A percentile compares a stretch with the other conserved stretches of the same genome.
Evolutionary conservation across 2,113 vertebrate species (phyloP).

Genomic region (Barbus barbus): DNA sequence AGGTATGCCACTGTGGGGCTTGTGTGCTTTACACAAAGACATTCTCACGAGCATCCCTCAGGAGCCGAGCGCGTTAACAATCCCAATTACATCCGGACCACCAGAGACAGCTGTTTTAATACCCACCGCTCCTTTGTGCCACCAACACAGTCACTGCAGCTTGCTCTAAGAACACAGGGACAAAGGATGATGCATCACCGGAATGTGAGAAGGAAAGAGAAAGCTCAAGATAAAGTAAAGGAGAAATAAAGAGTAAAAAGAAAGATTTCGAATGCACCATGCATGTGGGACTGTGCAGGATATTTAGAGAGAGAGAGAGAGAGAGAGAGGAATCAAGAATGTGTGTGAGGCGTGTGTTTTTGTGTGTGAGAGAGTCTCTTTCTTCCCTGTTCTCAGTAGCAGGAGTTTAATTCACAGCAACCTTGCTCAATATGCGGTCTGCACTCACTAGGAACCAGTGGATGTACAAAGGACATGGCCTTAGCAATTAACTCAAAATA

Average conservation of each 20-base stretch:
- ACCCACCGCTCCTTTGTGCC: conserved; percentile 73
- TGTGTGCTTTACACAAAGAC: conserved; percentile 80
- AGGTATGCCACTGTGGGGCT: conserved; percentile 69
- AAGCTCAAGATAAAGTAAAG: conserved; percentile 50
- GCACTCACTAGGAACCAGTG: conserved; percentile 58
- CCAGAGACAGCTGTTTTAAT: conserved; percentile 83
- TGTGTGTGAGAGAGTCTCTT: conserved; percentile 41
- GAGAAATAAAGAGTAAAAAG: conserved; percentile 21
- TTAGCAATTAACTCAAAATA: conserved; percentile 64
- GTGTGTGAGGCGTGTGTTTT: conserved; percentile 40
- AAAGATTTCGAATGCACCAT: conserved; percentile 7
- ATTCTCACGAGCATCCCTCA: conserved; percentile 71
- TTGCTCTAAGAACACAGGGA: conserved; percentile 59
- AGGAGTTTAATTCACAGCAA: conserved; percentile 69
- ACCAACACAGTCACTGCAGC: conserved; percentile 68
- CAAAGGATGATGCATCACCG: conserved; percentile 39
- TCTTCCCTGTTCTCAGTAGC: conserved; percentile 66
- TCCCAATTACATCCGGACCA: conserved; percentile 81
- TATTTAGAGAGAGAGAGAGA: conserved; percentile 43
- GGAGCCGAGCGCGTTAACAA: conserved; percentile 80
- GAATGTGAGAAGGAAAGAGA: conserved; percentile 49
- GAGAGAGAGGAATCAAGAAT: conserved; percentile 44
- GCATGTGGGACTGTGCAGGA: conserved; percentile 19
- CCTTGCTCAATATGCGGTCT: conserved; percentile 60
- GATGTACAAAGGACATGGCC: conserved; percentile 65